phyloP scores from a whole-genome alignment of 2,888 invertebrate species.

The Erebia ligea region DNA sequence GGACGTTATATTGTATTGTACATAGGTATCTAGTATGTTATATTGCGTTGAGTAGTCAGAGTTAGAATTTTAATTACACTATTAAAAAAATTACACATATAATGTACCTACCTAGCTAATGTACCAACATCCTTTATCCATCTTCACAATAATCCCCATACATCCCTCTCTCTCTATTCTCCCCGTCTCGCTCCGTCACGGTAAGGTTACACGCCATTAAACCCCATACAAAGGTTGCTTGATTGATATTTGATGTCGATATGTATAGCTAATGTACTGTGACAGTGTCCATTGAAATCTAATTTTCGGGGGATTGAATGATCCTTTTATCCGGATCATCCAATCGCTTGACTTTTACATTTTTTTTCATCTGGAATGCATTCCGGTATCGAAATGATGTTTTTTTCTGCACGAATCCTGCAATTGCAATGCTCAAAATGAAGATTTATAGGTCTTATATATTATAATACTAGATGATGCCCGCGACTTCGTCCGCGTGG shows the following conservation, averaged over 20 bases:
- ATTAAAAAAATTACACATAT: not conserved
- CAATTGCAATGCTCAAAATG: too few relatives aligned
- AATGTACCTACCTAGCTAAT: not conserved
- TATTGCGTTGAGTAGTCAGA: too few relatives aligned
- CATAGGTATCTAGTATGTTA: too few relatives aligned
- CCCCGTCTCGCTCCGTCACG: slow-evolving; percentile 45
- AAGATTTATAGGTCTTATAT: too few relatives aligned
- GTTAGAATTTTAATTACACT: too few relatives aligned
- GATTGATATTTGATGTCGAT: slow-evolving; percentile 63
- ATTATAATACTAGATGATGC: too few relatives aligned
- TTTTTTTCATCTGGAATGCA: slow-evolving; percentile 6
- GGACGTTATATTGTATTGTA: too few relatives aligned
- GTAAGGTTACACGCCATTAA: slow-evolving; percentile 47
- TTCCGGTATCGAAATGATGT: not conserved
- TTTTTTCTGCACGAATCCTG: not conserved
- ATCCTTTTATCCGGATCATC: slow-evolving; percentile 23
- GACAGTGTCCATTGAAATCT: slow-evolving; percentile 46
- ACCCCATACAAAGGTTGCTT: slow-evolving; percentile 48
- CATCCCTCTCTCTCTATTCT: not conserved
- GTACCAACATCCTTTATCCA: slow-evolving; percentile 16
- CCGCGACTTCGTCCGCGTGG: too few relatives aligned
- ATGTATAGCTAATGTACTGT: slow-evolving; percentile 56
- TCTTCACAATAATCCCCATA: not conserved
- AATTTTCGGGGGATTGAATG: slow-evolving; percentile 37
- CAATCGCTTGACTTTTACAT: slow-evolving; percentile 16